phyloP scores from a whole-genome alignment of 2,888 invertebrate species.

The Nymphalis urticae region DNA sequence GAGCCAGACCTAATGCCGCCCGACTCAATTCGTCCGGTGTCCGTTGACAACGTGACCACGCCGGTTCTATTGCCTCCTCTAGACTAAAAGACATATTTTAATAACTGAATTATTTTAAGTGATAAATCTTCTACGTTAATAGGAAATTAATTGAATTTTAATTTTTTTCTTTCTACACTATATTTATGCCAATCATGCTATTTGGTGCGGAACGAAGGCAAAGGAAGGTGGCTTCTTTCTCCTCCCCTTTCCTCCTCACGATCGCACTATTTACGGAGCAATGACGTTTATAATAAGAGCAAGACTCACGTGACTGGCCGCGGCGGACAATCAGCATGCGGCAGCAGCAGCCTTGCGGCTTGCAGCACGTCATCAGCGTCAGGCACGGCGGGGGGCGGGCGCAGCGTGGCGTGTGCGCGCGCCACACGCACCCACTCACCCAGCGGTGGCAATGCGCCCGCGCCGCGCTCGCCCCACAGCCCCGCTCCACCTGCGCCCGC shows the following conservation, averaged over 20 bases:
- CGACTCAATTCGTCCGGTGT: constrained; percentile 82
- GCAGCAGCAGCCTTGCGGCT: constrained; percentile 91
- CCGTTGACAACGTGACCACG: constrained; percentile 65
- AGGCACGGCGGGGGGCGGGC: constrained; percentile 88
- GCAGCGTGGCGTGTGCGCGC: constrained; percentile 90
- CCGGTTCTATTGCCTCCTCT: constrained; percentile 80
- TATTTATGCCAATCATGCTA: too few relatives aligned
- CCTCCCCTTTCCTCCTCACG: too few relatives aligned
- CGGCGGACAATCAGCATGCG: constrained; percentile 94
- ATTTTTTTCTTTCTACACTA: too few relatives aligned
- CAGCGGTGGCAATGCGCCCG: constrained; percentile 92
- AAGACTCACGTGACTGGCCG: constrained; percentile 84
- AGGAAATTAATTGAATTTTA: too few relatives aligned
- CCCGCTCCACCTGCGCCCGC: constrained; percentile 60
- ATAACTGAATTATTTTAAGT: not conserved
- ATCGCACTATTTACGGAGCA: too few relatives aligned
- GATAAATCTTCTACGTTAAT: not conserved
- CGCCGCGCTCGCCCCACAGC: constrained; percentile 92
- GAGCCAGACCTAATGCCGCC: constrained; percentile 88
- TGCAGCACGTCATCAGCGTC: constrained; percentile 94
- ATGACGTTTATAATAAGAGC: not conserved
- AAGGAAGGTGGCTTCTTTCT: too few relatives aligned
- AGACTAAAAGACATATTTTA: constrained; percentile 55
- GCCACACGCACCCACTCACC: constrained; percentile 95
- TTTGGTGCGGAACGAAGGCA: too few relatives aligned